Evolutionary conservation across 2,888 invertebrate species (phyloP).

Genomic region (Protula sp.): DNA sequence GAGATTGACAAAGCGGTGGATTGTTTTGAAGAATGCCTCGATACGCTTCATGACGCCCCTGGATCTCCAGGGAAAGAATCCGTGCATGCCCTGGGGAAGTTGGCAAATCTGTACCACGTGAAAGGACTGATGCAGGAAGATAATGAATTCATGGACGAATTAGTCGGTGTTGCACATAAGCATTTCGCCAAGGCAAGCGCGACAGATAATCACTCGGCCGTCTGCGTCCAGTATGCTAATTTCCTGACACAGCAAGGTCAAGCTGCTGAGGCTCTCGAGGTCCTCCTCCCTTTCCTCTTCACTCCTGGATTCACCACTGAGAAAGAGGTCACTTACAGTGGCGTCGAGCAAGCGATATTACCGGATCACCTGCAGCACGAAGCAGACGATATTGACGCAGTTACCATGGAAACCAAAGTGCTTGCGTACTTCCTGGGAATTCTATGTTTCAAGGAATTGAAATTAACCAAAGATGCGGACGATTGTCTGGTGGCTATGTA

Average conservation of each 20-base stretch:
- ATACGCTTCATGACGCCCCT: conserved; percentile 40
- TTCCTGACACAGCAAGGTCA: conserved; percentile 47
- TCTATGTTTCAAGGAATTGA: conserved; percentile 41
- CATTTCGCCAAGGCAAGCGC: not conserved
- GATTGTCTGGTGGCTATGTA: conserved; percentile 34
- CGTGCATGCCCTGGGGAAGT: conserved; percentile 40
- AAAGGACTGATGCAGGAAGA: conserved; percentile 47
- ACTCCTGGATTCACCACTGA: not conserved
- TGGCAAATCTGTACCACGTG: conserved; percentile 50
- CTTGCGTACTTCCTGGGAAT: conserved; percentile 44
- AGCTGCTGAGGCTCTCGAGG: conserved; percentile 39
- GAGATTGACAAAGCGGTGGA: conserved; percentile 50
- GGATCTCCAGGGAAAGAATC: conserved; percentile 39
- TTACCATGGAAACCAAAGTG: conserved; percentile 39
- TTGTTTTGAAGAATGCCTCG: conserved; percentile 46
- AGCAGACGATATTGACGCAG: conserved; percentile 45
- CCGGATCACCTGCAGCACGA: conserved; percentile 49
- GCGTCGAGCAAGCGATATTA: conserved; percentile 47
- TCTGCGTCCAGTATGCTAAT: conserved; percentile 48
- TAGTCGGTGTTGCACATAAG: conserved; percentile 26
- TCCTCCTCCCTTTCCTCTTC: conserved; percentile 33
- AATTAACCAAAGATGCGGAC: conserved; percentile 36
- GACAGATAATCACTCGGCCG: conserved; percentile 19
- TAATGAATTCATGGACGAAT: conserved; percentile 37
- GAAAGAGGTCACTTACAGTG: conserved; percentile 24